phyloP scores from a whole-genome alignment of 2,113 vertebrate species.

The Takifugu bimaculatus region DNA sequence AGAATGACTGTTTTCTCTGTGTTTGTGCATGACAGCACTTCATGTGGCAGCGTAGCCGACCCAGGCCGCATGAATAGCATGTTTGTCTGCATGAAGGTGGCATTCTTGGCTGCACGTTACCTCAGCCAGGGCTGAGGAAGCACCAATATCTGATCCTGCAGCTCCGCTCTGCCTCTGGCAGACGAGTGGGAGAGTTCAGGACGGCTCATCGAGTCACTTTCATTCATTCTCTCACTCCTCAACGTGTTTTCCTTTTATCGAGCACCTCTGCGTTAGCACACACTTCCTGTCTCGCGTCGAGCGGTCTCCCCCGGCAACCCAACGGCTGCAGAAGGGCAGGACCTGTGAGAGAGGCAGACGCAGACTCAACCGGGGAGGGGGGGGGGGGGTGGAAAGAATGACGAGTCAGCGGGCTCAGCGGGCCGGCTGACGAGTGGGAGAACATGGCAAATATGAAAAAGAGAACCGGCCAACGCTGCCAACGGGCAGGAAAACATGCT shows the following conservation, averaged over 20 bases:
- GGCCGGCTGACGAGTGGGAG: slow-evolving; percentile 6
- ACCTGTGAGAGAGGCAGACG: slow-evolving; percentile 15
- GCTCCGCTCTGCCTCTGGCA: slow-evolving; percentile 16
- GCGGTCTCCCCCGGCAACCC: slow-evolving; percentile 12
- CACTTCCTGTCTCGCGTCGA: slow-evolving; percentile 43
- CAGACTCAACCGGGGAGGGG: background rate
- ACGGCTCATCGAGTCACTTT: slow-evolving; percentile 28
- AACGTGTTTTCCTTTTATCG: slow-evolving; percentile 22
- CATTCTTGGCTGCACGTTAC: slow-evolving; percentile 33
- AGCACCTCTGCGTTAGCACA: slow-evolving; percentile 22
- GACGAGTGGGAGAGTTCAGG: slow-evolving; percentile 20
- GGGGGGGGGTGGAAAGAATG: slow-evolving; percentile 26
- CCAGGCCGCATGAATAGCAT: slow-evolving; percentile 46
- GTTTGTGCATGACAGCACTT: slow-evolving; percentile 19
- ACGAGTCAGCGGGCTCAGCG: slow-evolving; percentile 17
- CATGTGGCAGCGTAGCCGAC: slow-evolving; percentile 30
- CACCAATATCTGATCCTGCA: slow-evolving; percentile 58
- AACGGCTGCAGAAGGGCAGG: slow-evolving; percentile 22
- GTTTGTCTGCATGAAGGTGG: slow-evolving; percentile 50
- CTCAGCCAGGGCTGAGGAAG: slow-evolving; percentile 40
- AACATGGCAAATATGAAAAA: slow-evolving; percentile 15
- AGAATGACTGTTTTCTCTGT: slow-evolving; percentile 8
- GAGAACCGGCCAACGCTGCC: background rate
- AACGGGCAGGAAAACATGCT: slow-evolving; percentile 37
- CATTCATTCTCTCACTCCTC: slow-evolving; percentile 33